Evolutionary conservation across 2,113 vertebrate species (phyloP), one percentile per base, ranked within the genome.

Genomic region (Oryzias curvinotus): DNA sequence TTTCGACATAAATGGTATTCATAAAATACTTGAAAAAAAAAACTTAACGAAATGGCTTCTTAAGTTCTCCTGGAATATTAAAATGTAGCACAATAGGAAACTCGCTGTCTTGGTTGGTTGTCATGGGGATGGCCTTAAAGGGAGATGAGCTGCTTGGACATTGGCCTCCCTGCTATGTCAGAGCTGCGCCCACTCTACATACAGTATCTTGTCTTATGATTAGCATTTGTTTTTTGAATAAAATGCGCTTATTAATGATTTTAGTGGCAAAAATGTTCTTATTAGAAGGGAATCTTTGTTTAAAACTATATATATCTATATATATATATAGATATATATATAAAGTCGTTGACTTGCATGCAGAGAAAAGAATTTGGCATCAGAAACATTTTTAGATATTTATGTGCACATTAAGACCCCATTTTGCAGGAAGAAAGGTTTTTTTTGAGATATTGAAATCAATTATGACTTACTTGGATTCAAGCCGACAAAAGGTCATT

Each of bases 391-490:
- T 62, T 52, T 17, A 42, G 25, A 52, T 52, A 18, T 68, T 52
- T 47, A 26, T n/a, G 4, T 19, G 13, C 25, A 49, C 14, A 21
- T 77, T 58, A 48, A 55, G 23, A 41, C n/a, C 21, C 18, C n/a
- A 17, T 28, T 61, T 54, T 68, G 28, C 55, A 6, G 26, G 47
- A 15, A 51, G 52, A 8, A 56, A 15, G 21, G 5, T 8, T 47
- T 23, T 26, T 36, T 62, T 47, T 47, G 45, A 47, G n/a, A 47
- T 25, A 19, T 43, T 52, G 18, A 68, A 63, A 52, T 57, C 42
- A 28, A 56, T 63, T 67, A 43, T 51, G 30, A 43, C 12, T 44
- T 46, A 26, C 44, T 8, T 36, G 42, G 44, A 62, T 57, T 25
- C 18, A 36, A 26, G 16, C 5, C 5, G 46, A 47, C 7, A n/a